Evolutionary conservation across 2,113 vertebrate species (phyloP), one percentile per base, ranked within the genome.

Genomic region (Erythrocercus mccallii): DNA sequence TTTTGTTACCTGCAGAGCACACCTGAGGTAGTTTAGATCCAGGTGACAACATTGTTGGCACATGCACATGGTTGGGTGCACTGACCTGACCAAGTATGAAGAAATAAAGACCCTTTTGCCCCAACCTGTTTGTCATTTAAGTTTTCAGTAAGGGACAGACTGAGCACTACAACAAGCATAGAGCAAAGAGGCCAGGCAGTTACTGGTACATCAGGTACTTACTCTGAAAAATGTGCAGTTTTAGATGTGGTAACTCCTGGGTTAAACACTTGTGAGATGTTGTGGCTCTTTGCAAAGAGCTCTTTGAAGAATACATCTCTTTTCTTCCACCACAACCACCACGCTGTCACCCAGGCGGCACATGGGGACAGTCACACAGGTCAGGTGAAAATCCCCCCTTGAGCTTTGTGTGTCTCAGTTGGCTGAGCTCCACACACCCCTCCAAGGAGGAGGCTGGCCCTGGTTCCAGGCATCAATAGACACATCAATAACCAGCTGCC

Each of bases 141-240:
- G 30, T 57, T 61, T 44, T 73, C 60, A 22, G 50, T 14, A n/a
- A 54, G 35, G 47, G 20, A 30, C 69, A 66, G 53, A 48, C 38
- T 14, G 28, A 82, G 48, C 54, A 54, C 38, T 42, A 5, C 15
- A 62, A 62, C 10, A 18, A 47, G 21, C 0, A 0, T 0, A 24
- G 40, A 40, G 11, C 50, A 33, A 27, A 81, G 57, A 50, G 65
- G 62, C 40, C 21, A 15, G 47, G 72, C 35, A 42, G 51, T 11
- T 35, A 33, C 42, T 33, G 45, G 42, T 38, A 13, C 4, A 15
- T n/a, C 77, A 40, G 0, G 3, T 15, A 35, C n/a, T 51, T 9
- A 14, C 48, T 88, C 81, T 66, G 73, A 73, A 57, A 53, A 35
- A 15, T 3, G 37, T 5, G 28, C 23, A 45, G 38, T 14, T 90